phyloP scores from a whole-genome alignment of 2,113 vertebrate genomes.

The Nanorana parkeri region DNA sequence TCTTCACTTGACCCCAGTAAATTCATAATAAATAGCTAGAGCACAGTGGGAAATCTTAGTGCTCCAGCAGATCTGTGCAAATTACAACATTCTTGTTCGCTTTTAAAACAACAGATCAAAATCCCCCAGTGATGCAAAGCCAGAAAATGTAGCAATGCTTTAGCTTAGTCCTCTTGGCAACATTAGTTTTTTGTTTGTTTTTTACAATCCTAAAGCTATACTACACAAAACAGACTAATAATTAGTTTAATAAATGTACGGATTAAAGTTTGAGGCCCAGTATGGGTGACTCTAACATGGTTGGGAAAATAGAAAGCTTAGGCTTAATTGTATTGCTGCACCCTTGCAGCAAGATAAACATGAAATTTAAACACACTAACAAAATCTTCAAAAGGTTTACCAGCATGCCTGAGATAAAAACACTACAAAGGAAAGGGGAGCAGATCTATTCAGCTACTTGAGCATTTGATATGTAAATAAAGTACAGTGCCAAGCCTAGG shows the following conservation, averaged over 20 bases:
- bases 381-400: background rate
- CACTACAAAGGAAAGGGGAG: background rate
- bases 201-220: slow-evolving; percentile 7
- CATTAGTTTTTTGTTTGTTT: background rate
- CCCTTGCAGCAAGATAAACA: background rate
- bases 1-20: slow-evolving; percentile 53
- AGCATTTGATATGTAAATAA: no score
- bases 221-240: slow-evolving; percentile 10
- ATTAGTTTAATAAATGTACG: slow-evolving; percentile 2
- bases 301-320: slow-evolving; percentile 1
- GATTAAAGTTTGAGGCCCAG: slow-evolving; percentile 12
- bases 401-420: slow-evolving; percentile 5
- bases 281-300: slow-evolving; percentile 18
- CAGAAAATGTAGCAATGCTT: slow-evolving; percentile 28
- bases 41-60: slow-evolving; percentile 37
- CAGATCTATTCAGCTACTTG: no score
- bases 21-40: slow-evolving; percentile 53
- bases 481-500: no score
- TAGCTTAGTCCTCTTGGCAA: slow-evolving; percentile 31
- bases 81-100: slow-evolving; percentile 40
- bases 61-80: slow-evolving; percentile 47
- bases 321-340: slow-evolving; percentile 10
- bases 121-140: slow-evolving; percentile 16
- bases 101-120: slow-evolving; percentile 49
- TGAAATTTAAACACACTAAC: background rate